Evolutionary conservation across 2,797 vertebrate species (phyloP).

Genomic region (Loris lydekkerianus): DNA sequence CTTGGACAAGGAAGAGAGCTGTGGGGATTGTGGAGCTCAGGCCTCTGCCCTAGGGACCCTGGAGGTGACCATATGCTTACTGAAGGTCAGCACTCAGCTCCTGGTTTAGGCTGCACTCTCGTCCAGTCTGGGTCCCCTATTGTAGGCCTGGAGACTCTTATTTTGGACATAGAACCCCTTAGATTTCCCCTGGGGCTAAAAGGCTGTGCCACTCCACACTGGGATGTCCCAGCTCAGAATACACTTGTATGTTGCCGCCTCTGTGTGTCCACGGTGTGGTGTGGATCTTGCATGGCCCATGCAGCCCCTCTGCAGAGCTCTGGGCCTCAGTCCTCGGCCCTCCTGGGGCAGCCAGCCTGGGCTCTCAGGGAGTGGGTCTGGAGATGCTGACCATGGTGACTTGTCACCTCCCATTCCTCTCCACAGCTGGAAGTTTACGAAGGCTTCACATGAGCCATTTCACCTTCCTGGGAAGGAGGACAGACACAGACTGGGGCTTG

Average conservation of each 20-base stretch:
- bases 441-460: background rate
- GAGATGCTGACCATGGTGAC: background rate
- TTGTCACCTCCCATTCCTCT: background rate
- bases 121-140: background rate
- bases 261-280: background rate
- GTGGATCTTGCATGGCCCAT: background rate
- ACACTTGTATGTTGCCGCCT: background rate
- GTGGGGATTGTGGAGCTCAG: background rate
- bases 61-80: background rate
- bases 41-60: background rate
- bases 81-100: background rate
- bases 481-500: no score
- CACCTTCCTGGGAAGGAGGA: background rate
- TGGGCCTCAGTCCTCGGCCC: conserved; percentile 84
- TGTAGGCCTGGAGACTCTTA: background rate
- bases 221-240: background rate
- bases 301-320: conserved; percentile 68
- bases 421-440: background rate
- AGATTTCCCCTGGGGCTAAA: no score
- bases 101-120: background rate
- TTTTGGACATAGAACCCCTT: background rate
- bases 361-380: background rate
- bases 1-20: background rate
- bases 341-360: conserved; percentile 50
- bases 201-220: background rate